Percentiles rank a stretch among this genome's conserved stretches.
Conservation (phyloP, 2,113 vertebrate genomes). For the Cyprinodon brontotheroides region DNA sequence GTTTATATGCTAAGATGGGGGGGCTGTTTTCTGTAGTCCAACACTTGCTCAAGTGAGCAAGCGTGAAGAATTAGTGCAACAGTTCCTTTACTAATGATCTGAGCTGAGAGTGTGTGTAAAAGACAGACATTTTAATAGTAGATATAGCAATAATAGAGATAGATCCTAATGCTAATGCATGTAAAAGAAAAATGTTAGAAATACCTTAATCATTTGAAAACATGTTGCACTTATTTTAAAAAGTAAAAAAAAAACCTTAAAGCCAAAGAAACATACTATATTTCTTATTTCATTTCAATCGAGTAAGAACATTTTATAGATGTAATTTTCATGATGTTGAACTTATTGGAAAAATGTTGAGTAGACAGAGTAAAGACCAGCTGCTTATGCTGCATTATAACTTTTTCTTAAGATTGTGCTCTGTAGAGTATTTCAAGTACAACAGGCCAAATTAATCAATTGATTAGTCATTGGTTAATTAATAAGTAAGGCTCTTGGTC, state of each 20-base stretch:
- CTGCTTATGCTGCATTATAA: background rate
- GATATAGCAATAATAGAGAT: constrained; percentile 2
- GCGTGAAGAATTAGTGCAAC: constrained; percentile 74
- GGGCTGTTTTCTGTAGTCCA: constrained; percentile 80
- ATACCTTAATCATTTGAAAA: background rate
- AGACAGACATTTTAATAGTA: constrained; percentile 14
- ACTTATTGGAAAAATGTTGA: background rate
- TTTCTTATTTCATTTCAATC: background rate
- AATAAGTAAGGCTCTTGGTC: too few relatives aligned
- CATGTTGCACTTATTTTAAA: background rate
- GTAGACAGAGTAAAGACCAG: background rate
- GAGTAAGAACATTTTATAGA: background rate
- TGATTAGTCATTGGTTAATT: too few relatives aligned
- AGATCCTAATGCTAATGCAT: constrained; percentile 10
- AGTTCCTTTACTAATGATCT: constrained; percentile 75
- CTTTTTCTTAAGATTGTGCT: background rate
- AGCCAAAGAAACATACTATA: background rate
- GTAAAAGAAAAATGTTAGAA: background rate
- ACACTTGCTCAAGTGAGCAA: constrained; percentile 79
- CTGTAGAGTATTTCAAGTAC: too few relatives aligned
- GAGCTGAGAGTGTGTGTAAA: constrained; percentile 52
- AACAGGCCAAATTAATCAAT: too few relatives aligned
- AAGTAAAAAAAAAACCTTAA: background rate
- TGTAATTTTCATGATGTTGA: background rate
- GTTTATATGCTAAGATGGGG: constrained; percentile 37